phyloP scores from a whole-genome alignment of 2,888 invertebrate species.

The Caenorhabditis japonica region DNA sequence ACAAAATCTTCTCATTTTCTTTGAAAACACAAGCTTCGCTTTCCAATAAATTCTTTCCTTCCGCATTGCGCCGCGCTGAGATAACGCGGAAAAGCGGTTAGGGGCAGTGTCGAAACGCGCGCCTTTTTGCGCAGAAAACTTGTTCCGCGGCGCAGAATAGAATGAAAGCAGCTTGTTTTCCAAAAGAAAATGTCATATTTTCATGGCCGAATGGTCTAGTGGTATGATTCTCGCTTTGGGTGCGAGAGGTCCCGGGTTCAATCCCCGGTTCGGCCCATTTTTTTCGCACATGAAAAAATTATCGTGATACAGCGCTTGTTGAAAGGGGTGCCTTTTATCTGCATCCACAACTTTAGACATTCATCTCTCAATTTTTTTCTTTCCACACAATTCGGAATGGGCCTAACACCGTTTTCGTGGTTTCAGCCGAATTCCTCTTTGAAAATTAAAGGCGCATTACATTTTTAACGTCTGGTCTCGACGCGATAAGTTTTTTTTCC shows the following conservation, averaged over 20 bases:
- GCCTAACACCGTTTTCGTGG: too few relatives aligned
- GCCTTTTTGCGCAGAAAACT: constrained; percentile 6
- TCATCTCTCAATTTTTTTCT: too few relatives aligned
- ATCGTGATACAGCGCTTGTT: too few relatives aligned
- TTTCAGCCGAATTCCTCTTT: too few relatives aligned
- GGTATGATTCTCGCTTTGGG: constrained; percentile 78
- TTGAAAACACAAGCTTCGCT: not conserved
- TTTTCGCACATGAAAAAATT: too few relatives aligned
- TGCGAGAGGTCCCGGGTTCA: constrained; percentile 78
- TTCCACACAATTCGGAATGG: too few relatives aligned
- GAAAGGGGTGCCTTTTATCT: too few relatives aligned
- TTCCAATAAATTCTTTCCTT: not conserved
- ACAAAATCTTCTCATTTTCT: not conserved
- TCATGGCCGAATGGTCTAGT: constrained; percentile 76
- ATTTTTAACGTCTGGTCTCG: too few relatives aligned
- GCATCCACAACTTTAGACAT: too few relatives aligned
- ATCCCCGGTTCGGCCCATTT: constrained; percentile 66
- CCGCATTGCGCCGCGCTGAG: not conserved
- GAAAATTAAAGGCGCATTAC: too few relatives aligned
- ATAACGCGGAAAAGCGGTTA: constrained; percentile 11
- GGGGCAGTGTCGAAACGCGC: not conserved
- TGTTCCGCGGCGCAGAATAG: not conserved
- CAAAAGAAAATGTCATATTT: too few relatives aligned
- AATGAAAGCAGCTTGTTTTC: not conserved
- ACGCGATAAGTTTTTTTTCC: too few relatives aligned